Evolutionary conservation across 2,888 invertebrate genomes (phyloP), one percentile per base, ranked within the genome.

Genomic region (Tetragonula carbonaria): DNA sequence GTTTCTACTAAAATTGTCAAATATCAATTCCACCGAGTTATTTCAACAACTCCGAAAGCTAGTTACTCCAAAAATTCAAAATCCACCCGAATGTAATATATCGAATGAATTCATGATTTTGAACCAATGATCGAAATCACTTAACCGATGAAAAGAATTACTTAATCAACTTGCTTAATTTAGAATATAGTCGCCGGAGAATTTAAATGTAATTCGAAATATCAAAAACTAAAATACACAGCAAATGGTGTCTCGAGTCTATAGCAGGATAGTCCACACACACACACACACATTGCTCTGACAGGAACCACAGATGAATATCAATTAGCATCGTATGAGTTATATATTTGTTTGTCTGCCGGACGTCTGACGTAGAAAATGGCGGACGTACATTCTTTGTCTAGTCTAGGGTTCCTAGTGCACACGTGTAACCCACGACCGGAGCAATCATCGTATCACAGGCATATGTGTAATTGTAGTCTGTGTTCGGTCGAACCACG

Each of bases 391-490:
- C 62, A 81, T 77, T 73, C 74, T 77, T 53, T 59, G 83, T 82
- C 82, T 85, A 77, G 77, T 78, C 79, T 82, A 82, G 78, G 77
- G 82, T 72, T 78, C 72, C 79, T 85, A 82, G 86, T 63, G 76
- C 59, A 66, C 78, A 66, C 78, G 78, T 70, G 76, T 71, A 76
- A 76, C 63, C 79, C 59, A 75, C 74, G 80, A 85, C 82, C 85
- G 79, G 71, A 62, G 82, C 85, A 85, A 86, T 86, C 85, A 86
- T 86, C 79, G 78, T 82, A 85, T 86, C 85, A 85, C 71, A 45
- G 8, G 66, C 14, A 57, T 33, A 33, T n/a, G n/a, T 74, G 82
- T 86, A 33, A 79, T 82, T 59, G 85, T 85, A 71, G 86, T 82
- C 86, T 85, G 85, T 86, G 82, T 62, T 63, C 28, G 16, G 66